These are phyloP conservation scores for Coecobrya sp. DNA, from an alignment of 2,888 invertebrate genomes.

Conservation along the genomic window DNA sequence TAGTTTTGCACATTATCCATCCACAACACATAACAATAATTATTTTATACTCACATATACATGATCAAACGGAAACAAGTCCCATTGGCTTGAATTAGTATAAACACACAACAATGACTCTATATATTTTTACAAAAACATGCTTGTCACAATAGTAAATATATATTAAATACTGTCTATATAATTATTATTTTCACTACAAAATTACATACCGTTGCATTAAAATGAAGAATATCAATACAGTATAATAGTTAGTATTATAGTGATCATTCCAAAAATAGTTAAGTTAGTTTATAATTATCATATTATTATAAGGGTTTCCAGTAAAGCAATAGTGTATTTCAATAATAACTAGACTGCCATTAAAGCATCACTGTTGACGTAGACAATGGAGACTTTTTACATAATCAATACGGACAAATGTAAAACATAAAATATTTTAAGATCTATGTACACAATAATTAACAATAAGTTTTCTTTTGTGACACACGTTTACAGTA, in stretches of 20 bases:
- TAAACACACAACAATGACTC: conserved; percentile 67
- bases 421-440: background rate
- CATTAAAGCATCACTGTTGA: conserved; percentile 75
- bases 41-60: background rate
- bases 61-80: background rate
- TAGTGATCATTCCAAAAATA: conserved; percentile 12
- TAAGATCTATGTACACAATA: conserved; percentile 19
- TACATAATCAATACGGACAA: conserved; percentile 12
- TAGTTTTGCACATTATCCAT: background rate
- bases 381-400: conserved; percentile 37
- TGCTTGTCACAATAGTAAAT: background rate
- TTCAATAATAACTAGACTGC: conserved; percentile 58
- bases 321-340: conserved; percentile 42
- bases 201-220: background rate
- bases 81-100: conserved; percentile 21
- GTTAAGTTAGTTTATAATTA: background rate
- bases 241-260: background rate
- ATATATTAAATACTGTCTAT: background rate
- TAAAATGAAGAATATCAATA: conserved; percentile 29
- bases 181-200: background rate
- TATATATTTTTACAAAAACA: background rate
- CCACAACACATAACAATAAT: background rate
- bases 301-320: background rate
- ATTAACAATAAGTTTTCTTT: conserved; percentile 25
- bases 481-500: conserved; percentile 43